Evolutionary conservation across 2,797 vertebrate species (phyloP), one percentile per base, ranked within the genome.

Genomic region (Nyctibius grandis): DNA sequence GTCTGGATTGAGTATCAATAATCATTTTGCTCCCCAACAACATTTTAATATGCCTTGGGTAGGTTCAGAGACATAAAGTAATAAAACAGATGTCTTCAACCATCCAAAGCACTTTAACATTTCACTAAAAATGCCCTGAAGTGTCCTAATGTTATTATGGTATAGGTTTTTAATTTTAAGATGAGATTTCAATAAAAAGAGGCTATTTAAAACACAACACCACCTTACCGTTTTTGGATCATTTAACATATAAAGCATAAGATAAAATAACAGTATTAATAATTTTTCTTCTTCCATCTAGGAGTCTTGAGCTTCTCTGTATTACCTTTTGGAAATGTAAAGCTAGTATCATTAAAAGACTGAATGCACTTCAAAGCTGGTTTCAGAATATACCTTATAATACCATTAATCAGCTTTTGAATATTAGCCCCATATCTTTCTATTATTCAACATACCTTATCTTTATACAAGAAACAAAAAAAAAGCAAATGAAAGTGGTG

Each of bases 81-180:
- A 68, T 45, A 91, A 86, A 96, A 65, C 83, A 92, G 80, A 45
- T 91, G 61, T 68, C 84, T 85, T 91, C 80, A 85, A 84, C 77
- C 31, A 74, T 91, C 54, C 50, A 90, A 89, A 94, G 45, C 23
- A 91, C 91, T 93, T 95, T 78, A 96, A 88, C 20, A 76, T 69
- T 47, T 80, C 77, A 79, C 68, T 95, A 96, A 96, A 96, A 92
- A 91, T 94, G 73, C 79, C 86, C 50, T 53, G 12, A 59, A 80
- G 63, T 88, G 47, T 88, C 80, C 79, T 93, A 88, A 93, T 75
- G 29, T 47, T 92, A 90, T 57, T 96, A 78, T 19, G 51, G 73
- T 61, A 93, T 2, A 80, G 28, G 36, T 85, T 92, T 95, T 91
- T 93, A 96, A 95, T 95, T 96, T 92, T 69, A 81, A 90, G 64